Base-by-base conservation (phyloP, 2,113 vertebrate genomes). In the Syngnathus typhle region DNA sequence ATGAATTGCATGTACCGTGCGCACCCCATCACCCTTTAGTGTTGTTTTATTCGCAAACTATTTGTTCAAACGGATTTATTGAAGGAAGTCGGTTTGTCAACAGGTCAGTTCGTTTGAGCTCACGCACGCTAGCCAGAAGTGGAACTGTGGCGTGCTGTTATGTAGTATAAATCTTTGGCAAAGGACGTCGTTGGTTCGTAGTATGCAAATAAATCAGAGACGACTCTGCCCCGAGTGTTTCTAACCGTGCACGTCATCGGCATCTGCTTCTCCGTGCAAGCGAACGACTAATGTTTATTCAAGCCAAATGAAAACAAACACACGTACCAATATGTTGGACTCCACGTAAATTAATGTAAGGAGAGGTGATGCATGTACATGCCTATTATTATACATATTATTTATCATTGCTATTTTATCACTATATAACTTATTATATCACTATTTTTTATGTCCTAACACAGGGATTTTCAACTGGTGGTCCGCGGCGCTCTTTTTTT, bases 1-100 rank as follows among this genome's bases (percentile, higher is more conserved):
- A 80, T 66, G 59, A 63, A 44, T 69, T 41, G 56, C 32, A 63
- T 71, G 63, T 77, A 72, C 52, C 2, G 32, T 69, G 5, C 12
- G 23, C 58, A 44, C 39, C 37, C 60, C 64, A 58, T 18, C 44
- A 10, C 4, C 37, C 21, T 21, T 60, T 38, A 27, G 51, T 13
- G 54, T 55, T 56, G 13, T 15, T 58, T 58, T 36, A 15, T 18
- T 58, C 13, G 18, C 12, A 10, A 36, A 58, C 55, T 4, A 36
- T 58, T 58, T 7, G 15, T 16, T 36, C 12, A 58, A 58, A 58
- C 15, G 0, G 16, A 36, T 37, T 15, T 56, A 15, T 9, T 32
- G 27, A 56, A 32, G 0, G 13, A 6, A 36, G 16, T 36, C 27
- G 3, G 5, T 36, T 36, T 27, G 0, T 16, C 7, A 56, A 56